Conservation (phyloP, 2,113 vertebrate genomes). For the Pandion haliaetus region DNA sequence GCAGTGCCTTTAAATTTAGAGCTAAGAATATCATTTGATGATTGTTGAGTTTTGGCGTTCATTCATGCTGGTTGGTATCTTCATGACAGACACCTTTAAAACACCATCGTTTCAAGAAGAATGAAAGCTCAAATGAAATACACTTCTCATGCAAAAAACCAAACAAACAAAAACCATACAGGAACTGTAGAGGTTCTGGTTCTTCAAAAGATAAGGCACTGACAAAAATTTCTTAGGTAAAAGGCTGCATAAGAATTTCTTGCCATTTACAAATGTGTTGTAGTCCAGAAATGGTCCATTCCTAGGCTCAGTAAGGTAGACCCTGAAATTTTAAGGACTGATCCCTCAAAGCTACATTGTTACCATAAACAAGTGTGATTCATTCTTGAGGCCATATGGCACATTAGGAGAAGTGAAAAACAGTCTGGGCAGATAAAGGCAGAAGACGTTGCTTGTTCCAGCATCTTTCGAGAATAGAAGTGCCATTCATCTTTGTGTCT, state of each 20-base stretch:
- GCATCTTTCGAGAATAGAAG: constrained; percentile 62
- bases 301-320: constrained; percentile 79
- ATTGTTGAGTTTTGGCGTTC: constrained; percentile 66
- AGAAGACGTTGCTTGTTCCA: constrained; percentile 69
- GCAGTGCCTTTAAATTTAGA: constrained; percentile 72
- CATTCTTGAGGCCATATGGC: constrained; percentile 76
- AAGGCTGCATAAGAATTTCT: constrained; percentile 84
- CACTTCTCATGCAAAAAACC: constrained; percentile 24
- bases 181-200: constrained; percentile 79
- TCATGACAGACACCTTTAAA: constrained; percentile 56
- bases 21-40: constrained; percentile 54
- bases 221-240: constrained; percentile 86
- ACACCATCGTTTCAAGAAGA: constrained; percentile 53
- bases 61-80: constrained; percentile 60
- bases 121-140: constrained; percentile 59
- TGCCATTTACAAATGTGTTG: constrained; percentile 80
- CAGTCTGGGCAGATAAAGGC: constrained; percentile 82
- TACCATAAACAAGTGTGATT: constrained; percentile 66
- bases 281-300: constrained; percentile 74
- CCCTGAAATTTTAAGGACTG: constrained; percentile 77
- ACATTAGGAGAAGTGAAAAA: constrained; percentile 69
- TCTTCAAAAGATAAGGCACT: constrained; percentile 85
- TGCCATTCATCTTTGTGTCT: constrained; percentile 55
- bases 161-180: constrained; percentile 41
- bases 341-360: constrained; percentile 77